phyloP scores from a whole-genome alignment of 2,888 invertebrate species.

The Drosophila formosana region DNA sequence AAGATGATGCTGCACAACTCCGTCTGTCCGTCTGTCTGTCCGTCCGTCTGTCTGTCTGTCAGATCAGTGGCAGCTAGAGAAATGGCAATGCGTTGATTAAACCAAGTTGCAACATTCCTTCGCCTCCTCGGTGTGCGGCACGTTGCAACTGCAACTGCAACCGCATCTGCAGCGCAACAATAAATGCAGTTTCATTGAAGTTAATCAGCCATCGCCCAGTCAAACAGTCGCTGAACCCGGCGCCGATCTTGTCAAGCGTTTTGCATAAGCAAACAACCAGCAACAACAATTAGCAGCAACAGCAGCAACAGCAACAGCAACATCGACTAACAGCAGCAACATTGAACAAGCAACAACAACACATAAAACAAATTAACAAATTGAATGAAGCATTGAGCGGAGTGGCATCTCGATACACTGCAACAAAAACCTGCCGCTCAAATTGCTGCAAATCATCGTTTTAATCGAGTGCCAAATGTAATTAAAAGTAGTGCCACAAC shows the following conservation, averaged over 20 bases:
- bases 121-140: background rate
- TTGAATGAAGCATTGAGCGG: conserved; percentile 60
- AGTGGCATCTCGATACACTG: conserved; percentile 32
- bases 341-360: conserved; percentile 12
- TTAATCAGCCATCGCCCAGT: conserved; percentile 64
- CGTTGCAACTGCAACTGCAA: conserved; percentile 32
- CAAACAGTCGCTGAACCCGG: conserved; percentile 56
- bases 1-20: conserved; percentile 63
- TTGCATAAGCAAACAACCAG: conserved; percentile 51
- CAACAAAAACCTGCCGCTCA: background rate
- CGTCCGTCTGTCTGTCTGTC: background rate
- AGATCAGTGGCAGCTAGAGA: conserved; percentile 30
- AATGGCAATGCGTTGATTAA: conserved; percentile 69
- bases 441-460: background rate
- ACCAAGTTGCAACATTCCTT: conserved; percentile 58
- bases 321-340: conserved; percentile 13
- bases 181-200: conserved; percentile 79
- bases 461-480: background rate
- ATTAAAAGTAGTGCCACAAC: no score
- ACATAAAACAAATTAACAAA: conserved; percentile 60
- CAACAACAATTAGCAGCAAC: conserved; percentile 9
- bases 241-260: conserved; percentile 53
- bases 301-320: conserved; percentile 11
- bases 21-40: conserved; percentile 1
- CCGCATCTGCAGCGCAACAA: conserved; percentile 53